Evolutionary conservation across 2,797 vertebrate genomes (phyloP), one percentile per base, ranked within the genome.

Genomic region (Galago senegalensis): DNA sequence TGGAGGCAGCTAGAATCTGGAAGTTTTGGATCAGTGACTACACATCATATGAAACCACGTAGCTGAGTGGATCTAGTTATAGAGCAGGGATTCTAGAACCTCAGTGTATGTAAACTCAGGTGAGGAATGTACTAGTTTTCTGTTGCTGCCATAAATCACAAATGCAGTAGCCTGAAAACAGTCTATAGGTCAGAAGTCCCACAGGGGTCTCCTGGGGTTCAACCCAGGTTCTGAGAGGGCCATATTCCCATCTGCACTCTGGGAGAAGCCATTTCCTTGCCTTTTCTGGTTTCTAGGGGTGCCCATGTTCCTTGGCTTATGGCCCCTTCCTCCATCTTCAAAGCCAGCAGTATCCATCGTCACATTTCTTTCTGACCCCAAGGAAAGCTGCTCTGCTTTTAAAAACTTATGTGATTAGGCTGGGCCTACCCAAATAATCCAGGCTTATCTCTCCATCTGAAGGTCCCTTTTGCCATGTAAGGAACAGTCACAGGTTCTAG

Each of bases 51-150:
- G 43, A 49, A 72, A 29, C 46, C 25, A 14, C 2, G 10, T 0
- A 11, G 7, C 5, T 34, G 25, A 69, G 9, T 17, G 25, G 18
- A n/a, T 14, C 23, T 7, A 37, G 11, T 37, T 7, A 17, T 1
- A 9, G 25, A 21, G 37, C n/a, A 69, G 34, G 58, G 31, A 11
- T 20, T 76, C 60, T 61, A 34, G 11, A 25, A 6, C n/a, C 17
- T 53, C 2, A 61, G 34, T 34, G 21, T 20, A 9, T 0, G 0
- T 43, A 23, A 82, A 10, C 58, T 65, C 37, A 34, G 0, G 0
- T 5, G 72, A 49, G 40, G 43, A 25, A 34, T 9, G 0, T 16
- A 16, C 1, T 49, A 13, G 31, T 56, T 83, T 93, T 65, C 86
- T 60, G 5, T 18, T 27, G 80, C 67, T 31, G 34, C 73, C 6